Evolutionary conservation across 2,113 vertebrate genomes (phyloP).

Genomic region (Petrocephalus microphthalmus): DNA sequence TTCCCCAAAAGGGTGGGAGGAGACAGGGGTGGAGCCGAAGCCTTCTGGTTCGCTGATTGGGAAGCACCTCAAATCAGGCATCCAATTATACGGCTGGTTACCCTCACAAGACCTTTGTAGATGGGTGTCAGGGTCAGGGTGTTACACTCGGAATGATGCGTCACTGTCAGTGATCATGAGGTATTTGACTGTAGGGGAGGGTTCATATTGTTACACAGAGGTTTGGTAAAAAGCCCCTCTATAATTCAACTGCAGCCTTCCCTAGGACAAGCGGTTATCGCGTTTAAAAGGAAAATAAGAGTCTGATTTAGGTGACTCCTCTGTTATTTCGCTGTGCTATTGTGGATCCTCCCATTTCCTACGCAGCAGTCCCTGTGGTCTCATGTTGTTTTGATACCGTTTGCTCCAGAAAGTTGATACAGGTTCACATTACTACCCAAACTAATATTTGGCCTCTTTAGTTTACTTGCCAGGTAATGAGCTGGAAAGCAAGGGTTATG

Average conservation of each 20-base stretch:
- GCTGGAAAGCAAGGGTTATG: neutral
- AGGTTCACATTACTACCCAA: neutral
- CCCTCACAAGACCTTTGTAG: constrained; percentile 5
- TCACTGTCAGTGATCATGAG: constrained; percentile 18
- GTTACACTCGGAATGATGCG: constrained; percentile 13
- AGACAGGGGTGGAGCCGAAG: neutral
- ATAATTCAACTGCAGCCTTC: neutral
- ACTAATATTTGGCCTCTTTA: neutral
- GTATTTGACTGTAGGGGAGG: constrained; percentile 6
- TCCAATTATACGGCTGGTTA: constrained; percentile 22
- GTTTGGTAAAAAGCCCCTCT: neutral
- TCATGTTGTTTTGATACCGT: constrained; percentile 14
- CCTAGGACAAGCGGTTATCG: constrained; percentile 18
- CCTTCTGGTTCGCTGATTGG: constrained; percentile 4
- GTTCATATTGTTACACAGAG: neutral
- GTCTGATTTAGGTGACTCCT: constrained; percentile 28
- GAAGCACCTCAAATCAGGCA: constrained; percentile 11
- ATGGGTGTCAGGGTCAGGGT: constrained; percentile 10
- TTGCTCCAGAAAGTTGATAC: constrained; percentile 13
- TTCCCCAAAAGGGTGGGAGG: neutral
- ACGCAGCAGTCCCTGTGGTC: neutral
- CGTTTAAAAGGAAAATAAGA: constrained; percentile 31
- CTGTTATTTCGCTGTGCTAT: neutral
- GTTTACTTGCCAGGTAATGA: neutral
- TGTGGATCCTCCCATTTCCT: neutral